A percentile compares a stretch with the other conserved stretches of the same genome.
phyloP scores from a whole-genome alignment of 2,888 invertebrate genomes.

The Trissolcus brochymenae region DNA sequence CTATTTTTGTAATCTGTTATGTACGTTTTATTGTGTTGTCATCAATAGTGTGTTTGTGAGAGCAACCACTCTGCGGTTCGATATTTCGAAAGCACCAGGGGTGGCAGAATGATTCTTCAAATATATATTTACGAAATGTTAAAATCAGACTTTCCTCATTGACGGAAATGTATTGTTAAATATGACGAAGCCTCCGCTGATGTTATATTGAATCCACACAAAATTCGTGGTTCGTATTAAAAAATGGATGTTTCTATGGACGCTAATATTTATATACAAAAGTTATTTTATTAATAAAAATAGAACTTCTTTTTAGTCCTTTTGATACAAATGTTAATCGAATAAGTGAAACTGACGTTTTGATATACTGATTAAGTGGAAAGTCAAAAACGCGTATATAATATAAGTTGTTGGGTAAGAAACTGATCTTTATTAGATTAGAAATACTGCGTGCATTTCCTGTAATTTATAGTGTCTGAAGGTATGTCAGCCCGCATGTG shows the following conservation, averaged over 20 bases:
- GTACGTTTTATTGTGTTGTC: slow-evolving; percentile 16
- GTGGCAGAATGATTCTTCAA: slow-evolving; percentile 36
- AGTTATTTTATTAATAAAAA: too few species aligned
- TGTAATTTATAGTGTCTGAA: slow-evolving; percentile 3
- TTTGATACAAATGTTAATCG: too few species aligned
- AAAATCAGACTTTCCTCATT: slow-evolving; percentile 9
- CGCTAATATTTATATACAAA: too few species aligned
- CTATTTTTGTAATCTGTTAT: slow-evolving; percentile 23
- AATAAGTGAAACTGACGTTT: too few species aligned
- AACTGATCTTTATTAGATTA: too few species aligned
- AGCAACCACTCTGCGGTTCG: slow-evolving; percentile 24
- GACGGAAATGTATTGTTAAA: slow-evolving; percentile 10
- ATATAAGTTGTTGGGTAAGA: too few species aligned
- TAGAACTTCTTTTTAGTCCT: too few species aligned
- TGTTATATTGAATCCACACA: background rate
- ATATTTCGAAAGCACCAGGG: slow-evolving; percentile 7
- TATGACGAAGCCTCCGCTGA: background rate
- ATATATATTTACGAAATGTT: slow-evolving; percentile 13
- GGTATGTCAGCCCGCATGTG: slow-evolving; percentile 30
- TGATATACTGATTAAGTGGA: too few species aligned
- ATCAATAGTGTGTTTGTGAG: slow-evolving; percentile 26
- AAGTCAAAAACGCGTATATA: too few species aligned
- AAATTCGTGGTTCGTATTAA: too few species aligned
- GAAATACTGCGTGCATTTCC: slow-evolving; percentile 1
- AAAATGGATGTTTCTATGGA: too few species aligned